A percentile compares a stretch with the other conserved stretches of the same genome.
Evolutionary conservation across 2,797 vertebrate genomes (phyloP).

Genomic region (Ceryle rudis): DNA sequence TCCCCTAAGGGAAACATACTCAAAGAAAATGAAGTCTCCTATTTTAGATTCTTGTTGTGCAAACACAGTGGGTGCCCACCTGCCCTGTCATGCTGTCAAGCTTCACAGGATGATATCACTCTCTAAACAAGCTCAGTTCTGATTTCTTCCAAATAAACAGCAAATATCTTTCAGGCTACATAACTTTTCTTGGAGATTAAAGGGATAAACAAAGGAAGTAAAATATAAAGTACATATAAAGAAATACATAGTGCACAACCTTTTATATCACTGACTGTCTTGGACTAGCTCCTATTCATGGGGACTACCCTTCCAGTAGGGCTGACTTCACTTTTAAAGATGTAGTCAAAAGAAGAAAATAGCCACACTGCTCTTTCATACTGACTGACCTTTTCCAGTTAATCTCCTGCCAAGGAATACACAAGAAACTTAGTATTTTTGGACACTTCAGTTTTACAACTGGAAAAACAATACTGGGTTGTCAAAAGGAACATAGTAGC

Average conservation of each 20-base stretch:
- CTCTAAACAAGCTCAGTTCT: conserved; percentile 16
- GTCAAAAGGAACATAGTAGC: neutral
- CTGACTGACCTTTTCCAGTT: neutral
- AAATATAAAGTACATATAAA: neutral
- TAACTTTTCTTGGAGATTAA: neutral
- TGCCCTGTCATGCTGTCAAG: neutral
- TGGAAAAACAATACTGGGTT: neutral
- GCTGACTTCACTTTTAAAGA: neutral
- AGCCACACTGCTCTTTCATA: neutral
- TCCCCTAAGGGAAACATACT: conserved; percentile 59
- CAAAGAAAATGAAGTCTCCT: conserved; percentile 50
- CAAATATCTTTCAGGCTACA: neutral
- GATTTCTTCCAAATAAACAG: conserved; percentile 14
- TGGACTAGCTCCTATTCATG: neutral
- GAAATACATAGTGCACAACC: accelerated
- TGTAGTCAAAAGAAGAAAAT: neutral
- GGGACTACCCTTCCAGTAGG: neutral
- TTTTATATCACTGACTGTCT: neutral
- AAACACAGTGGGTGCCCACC: conserved; percentile 46
- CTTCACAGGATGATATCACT: neutral
- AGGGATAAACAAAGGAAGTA: neutral
- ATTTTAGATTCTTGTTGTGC: conserved; percentile 38
- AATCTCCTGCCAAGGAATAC: neutral
- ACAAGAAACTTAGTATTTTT: neutral
- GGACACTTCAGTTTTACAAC: neutral